Percentiles rank a stretch among this genome's conserved stretches.
Conservation (phyloP, 2,797 vertebrate species). For the Fistularia tabacaria region DNA sequence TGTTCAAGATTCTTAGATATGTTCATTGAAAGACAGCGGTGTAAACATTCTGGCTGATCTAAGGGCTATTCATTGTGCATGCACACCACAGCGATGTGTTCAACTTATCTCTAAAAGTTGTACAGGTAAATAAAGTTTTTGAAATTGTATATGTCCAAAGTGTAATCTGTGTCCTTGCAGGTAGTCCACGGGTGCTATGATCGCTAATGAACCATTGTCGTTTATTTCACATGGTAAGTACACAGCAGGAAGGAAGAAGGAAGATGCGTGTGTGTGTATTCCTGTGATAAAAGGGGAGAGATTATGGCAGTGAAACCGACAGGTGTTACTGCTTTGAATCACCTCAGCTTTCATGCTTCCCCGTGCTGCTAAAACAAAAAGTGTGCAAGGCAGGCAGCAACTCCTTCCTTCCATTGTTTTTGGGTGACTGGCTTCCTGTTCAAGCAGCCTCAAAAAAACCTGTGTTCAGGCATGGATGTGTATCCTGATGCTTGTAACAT, state of each 20-base stretch:
- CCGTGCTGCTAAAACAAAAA: conserved; percentile 60
- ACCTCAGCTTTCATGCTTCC: conserved; percentile 52
- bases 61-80: conserved; percentile 42
- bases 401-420: conserved; percentile 75
- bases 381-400: conserved; percentile 69
- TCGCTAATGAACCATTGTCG: conserved; percentile 22
- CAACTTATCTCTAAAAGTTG: conserved; percentile 55
- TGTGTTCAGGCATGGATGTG: conserved; percentile 19
- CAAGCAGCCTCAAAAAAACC: conserved; percentile 43
- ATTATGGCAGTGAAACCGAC: conserved; percentile 43
- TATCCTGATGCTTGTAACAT: conserved; percentile 18
- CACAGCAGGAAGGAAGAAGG: conserved; percentile 30
- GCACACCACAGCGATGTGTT: conserved; percentile 47
- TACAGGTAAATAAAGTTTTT: conserved; percentile 58
- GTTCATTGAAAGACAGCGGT: conserved; percentile 47
- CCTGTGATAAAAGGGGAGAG: conserved; percentile 6
- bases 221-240: conserved; percentile 44
- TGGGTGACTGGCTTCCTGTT: conserved; percentile 52
- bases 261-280: conserved; percentile 34
- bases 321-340: conserved; percentile 65
- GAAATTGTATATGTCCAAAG: conserved; percentile 39
- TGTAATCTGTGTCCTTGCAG: conserved; percentile 39
- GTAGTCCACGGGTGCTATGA: conserved; percentile 20
- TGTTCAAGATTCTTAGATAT: conserved; percentile 46
- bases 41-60: conserved; percentile 41